Conservation (phyloP, 2,888 invertebrate genomes). For the Ptycholaimellus sp. region DNA sequence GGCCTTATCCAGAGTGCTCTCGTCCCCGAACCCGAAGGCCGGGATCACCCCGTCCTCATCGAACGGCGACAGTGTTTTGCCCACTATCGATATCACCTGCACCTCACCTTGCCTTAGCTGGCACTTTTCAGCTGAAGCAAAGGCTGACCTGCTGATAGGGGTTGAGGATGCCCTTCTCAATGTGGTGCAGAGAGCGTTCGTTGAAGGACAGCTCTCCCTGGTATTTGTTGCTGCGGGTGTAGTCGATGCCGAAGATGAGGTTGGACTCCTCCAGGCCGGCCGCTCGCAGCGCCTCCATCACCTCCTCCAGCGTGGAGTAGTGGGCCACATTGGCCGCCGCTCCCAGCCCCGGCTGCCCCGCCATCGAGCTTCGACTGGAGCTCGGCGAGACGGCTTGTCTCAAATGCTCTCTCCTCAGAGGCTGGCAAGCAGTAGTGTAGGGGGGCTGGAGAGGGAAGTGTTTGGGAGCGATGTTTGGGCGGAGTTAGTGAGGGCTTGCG, state of each 20-base stretch:
- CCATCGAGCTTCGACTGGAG: neutral
- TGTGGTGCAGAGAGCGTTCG: slow-evolving; percentile 28
- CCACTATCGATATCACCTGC: slow-evolving; percentile 31
- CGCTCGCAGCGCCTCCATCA: slow-evolving; percentile 4
- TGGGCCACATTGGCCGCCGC: slow-evolving; percentile 1
- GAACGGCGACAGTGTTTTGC: slow-evolving; percentile 31
- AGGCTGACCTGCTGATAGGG: slow-evolving; percentile 29
- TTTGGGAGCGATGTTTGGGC: too few species aligned
- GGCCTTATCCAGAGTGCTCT: slow-evolving; percentile 25
- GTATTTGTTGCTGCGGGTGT: slow-evolving; percentile 34
- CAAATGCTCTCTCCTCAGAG: too few species aligned
- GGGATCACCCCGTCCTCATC: slow-evolving; percentile 32
- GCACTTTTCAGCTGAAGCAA: neutral
- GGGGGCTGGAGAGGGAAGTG: too few species aligned
- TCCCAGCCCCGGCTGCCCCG: too few species aligned
- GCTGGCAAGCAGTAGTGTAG: too few species aligned
- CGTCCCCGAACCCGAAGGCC: slow-evolving; percentile 34
- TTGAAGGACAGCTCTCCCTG: slow-evolving; percentile 32
- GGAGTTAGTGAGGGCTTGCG: too few species aligned
- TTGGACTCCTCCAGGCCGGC: slow-evolving; percentile 24
- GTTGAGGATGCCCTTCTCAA: slow-evolving; percentile 25
- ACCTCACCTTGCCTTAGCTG: neutral
- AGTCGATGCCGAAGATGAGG: slow-evolving; percentile 30
- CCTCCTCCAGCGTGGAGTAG: slow-evolving; percentile 6
- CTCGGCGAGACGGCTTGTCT: neutral